phyloP scores from a whole-genome alignment of 2,113 vertebrate species.

The Neolamprologus tretocephalus region DNA sequence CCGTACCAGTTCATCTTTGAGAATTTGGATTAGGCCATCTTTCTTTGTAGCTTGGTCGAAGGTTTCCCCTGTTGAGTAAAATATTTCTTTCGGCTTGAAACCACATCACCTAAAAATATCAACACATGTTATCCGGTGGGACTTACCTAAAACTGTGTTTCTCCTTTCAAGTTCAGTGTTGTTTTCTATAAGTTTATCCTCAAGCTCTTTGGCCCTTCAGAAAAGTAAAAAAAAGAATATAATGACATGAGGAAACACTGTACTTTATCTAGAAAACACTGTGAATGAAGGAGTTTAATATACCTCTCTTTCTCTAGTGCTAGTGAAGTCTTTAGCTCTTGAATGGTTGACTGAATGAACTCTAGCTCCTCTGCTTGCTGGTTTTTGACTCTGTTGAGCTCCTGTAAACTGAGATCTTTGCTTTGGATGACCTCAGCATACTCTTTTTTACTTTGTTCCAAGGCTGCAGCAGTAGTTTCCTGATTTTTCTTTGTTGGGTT shows the following conservation, averaged over 20 bases:
- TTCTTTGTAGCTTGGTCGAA: slow-evolving; percentile 66
- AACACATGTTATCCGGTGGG: background rate
- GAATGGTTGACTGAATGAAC: slow-evolving; percentile 61
- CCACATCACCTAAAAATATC: background rate
- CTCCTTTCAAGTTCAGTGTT: slow-evolving; percentile 47
- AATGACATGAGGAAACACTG: background rate
- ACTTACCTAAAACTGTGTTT: slow-evolving; percentile 47
- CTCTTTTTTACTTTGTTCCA: slow-evolving; percentile 67
- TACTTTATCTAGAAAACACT: background rate
- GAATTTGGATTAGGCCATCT: slow-evolving; percentile 73
- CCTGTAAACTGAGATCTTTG: slow-evolving; percentile 73
- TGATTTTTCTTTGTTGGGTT: slow-evolving; percentile 62
- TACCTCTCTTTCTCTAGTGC: slow-evolving; percentile 77
- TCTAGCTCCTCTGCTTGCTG: slow-evolving; percentile 65
- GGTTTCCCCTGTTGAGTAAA: slow-evolving; percentile 70
- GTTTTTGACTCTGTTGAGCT: slow-evolving; percentile 67
- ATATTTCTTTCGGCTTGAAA: background rate
- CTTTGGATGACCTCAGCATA: slow-evolving; percentile 67
- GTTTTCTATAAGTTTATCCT: slow-evolving; percentile 24
- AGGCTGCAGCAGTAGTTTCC: slow-evolving; percentile 60
- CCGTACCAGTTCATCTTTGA: slow-evolving; percentile 75
- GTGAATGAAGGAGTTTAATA: background rate
- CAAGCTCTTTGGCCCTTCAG: slow-evolving; percentile 53
- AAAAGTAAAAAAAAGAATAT: background rate
- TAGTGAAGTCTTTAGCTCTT: slow-evolving; percentile 69